Evolutionary conservation across 2,113 vertebrate genomes (phyloP), one percentile per base, ranked within the genome.

Genomic region (Percopsis transmontana): DNA sequence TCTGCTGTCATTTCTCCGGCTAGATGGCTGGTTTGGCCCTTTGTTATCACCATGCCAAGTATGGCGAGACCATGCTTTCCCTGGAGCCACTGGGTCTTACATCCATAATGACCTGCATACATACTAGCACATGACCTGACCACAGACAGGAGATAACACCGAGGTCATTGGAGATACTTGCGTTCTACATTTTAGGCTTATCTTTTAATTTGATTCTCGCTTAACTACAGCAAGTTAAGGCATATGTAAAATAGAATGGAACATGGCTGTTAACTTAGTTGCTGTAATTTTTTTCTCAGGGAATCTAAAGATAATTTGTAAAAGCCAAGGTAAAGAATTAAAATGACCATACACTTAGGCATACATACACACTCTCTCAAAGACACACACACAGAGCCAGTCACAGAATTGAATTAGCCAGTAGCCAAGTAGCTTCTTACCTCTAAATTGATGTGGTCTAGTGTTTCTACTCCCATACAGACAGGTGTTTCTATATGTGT

Each of bases 401-500:
- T n/a, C n/a, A n/a, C n/a, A n/a, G n/a, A n/a, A n/a, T n/a, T n/a
- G n/a, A n/a, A n/a, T n/a, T n/a, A n/a, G n/a, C 27, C 27, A 33
- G 27, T 6, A 2, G 8, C 27, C 27, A 33, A 33, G 8, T 33
- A 33, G 27, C 27, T 6, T 45, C 8, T 51, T 51, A 18, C 48
- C 48, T 16, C 13, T 40, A 53, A 13, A 44, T 15, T 44, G 12
- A 56, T 52, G 19, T 18, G 14, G 27, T 23, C 55, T 72, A 21
- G 61, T 53, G 23, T 13, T 21, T 42, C 1, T 19, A 1, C 7
- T 64, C 7, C 27, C 27, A 33, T 33, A 33, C 5, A 33, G 45
- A 2, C 8, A 44, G 60, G 6, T 13, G 0, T 16, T 48, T 38
- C 56, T 62, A 54, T 75, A 78, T 83, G 71, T 80, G 76, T 69